A percentile compares a stretch with the other conserved stretches of the same genome.
These are phyloP conservation scores for Enteromius fasciolatus DNA, from an alignment of 2,797 vertebrate species.

Conservation along the genomic window DNA sequence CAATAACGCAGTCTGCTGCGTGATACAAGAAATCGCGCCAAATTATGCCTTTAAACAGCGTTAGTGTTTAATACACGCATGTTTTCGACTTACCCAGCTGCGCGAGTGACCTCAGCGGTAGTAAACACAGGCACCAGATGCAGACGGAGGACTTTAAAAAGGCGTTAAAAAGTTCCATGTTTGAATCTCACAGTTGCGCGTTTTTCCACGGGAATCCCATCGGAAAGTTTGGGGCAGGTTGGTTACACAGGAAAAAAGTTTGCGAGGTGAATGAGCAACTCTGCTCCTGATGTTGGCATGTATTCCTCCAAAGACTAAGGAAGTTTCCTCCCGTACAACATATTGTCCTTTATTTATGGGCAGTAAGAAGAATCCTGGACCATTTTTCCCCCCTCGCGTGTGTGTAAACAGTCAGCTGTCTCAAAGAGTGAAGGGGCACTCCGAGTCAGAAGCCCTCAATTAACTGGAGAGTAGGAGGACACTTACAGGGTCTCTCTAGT, in stretches of 20 bases:
- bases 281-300: not conserved
- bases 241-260: not conserved
- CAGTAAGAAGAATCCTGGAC: conserved; percentile 9
- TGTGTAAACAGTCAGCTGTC: conserved; percentile 38
- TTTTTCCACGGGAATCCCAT: conserved; percentile 59
- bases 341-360: conserved; percentile 32
- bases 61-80: not conserved
- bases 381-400: conserved; percentile 1
- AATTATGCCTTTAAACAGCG: not conserved
- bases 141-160: conserved; percentile 55
- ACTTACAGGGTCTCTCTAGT: not conserved
- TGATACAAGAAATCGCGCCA: not conserved
- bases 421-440: conserved; percentile 29
- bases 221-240: conserved; percentile 24
- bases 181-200: conserved; percentile 6
- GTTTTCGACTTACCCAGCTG: conserved; percentile 67
- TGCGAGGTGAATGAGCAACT: not conserved
- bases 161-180: conserved; percentile 55
- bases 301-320: conserved; percentile 12
- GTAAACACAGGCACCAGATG: conserved; percentile 61
- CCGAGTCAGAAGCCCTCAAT: conserved; percentile 43
- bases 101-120: conserved; percentile 47
- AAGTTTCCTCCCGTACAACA: conserved; percentile 27
- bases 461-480: conserved; percentile 42
- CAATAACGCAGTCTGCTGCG: not conserved